Percentiles rank a stretch among this genome's conserved stretches.
phyloP scores from a whole-genome alignment of 2,888 invertebrate genomes.

The Andricus quercusramuli region DNA sequence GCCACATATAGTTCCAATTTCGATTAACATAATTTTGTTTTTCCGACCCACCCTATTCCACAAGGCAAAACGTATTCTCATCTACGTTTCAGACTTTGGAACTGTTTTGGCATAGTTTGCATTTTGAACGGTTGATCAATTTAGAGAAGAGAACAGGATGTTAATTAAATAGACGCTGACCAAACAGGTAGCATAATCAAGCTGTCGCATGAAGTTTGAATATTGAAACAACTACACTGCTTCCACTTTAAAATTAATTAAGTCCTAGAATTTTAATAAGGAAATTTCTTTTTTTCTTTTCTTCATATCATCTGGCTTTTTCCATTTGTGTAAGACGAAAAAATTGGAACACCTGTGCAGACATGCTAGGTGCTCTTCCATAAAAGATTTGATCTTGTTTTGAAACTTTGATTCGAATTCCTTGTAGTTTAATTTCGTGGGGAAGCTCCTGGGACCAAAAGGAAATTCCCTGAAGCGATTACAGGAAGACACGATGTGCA shows the following conservation, averaged over 20 bases:
- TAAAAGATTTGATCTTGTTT: constrained; percentile 41
- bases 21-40: too few species aligned
- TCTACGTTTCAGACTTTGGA: not conserved
- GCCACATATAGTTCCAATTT: too few species aligned
- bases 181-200: constrained; percentile 19
- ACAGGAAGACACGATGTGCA: constrained; percentile 97
- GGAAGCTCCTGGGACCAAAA: constrained; percentile 95
- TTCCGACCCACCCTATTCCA: too few species aligned
- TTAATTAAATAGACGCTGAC: not conserved
- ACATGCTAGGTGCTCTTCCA: not conserved
- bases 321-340: not conserved
- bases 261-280: not conserved
- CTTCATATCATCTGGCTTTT: not conserved
- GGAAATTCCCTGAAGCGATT: constrained; percentile 95
- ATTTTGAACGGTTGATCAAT: constrained; percentile 20
- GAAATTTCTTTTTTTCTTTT: not conserved
- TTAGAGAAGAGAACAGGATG: not conserved
- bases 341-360: not conserved
- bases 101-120: constrained; percentile 16
- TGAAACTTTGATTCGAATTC: constrained; percentile 50
- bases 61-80: not conserved
- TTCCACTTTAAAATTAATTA: not conserved
- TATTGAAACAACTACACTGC: not conserved
- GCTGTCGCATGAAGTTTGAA: not conserved
- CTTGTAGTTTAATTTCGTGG: constrained; percentile 96